Evolutionary conservation across 2,888 invertebrate genomes (phyloP).

Genomic region (Cheilosia pagana): DNA sequence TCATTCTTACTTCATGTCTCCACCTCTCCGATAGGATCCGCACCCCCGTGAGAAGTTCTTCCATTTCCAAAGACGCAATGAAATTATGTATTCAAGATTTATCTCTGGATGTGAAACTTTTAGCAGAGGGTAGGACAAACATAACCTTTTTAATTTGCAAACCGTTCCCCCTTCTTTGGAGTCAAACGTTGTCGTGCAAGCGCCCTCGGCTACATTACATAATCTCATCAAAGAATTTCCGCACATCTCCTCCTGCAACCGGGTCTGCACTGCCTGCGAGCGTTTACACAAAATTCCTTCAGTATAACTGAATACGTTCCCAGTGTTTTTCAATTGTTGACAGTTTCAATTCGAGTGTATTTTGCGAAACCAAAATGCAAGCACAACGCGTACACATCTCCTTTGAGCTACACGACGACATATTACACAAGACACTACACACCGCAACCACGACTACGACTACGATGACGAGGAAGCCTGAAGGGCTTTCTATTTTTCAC

Average conservation of each 20-base stretch:
- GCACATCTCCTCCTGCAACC: slow-evolving; percentile 24
- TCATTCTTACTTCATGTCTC: no score
- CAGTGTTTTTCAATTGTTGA: slow-evolving; percentile 58
- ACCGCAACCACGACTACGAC: neutral
- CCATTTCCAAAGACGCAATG: no score
- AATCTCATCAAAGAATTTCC: slow-evolving; percentile 69
- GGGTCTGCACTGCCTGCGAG: slow-evolving; percentile 25
- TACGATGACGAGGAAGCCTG: slow-evolving; percentile 4
- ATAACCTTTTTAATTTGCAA: neutral
- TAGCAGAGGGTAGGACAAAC: no score
- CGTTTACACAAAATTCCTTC: slow-evolving; percentile 45
- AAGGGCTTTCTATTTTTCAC: slow-evolving; percentile 55
- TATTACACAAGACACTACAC: neutral
- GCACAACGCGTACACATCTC: slow-evolving; percentile 17
- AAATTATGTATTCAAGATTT: no score
- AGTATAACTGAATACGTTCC: slow-evolving; percentile 31
- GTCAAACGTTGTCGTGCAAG: slow-evolving; percentile 10
- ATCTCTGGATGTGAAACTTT: no score
- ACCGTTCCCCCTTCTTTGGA: neutral
- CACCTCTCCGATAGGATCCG: no score
- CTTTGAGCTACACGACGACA: slow-evolving; percentile 9
- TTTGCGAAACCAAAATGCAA: slow-evolving; percentile 46
- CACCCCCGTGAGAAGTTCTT: no score
- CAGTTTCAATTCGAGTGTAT: slow-evolving; percentile 58
- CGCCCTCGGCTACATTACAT: slow-evolving; percentile 17